A percentile compares a stretch with the other conserved stretches of the same genome.
Conservation (phyloP, 2,113 vertebrate genomes). For the Odocoileus virginianus region DNA sequence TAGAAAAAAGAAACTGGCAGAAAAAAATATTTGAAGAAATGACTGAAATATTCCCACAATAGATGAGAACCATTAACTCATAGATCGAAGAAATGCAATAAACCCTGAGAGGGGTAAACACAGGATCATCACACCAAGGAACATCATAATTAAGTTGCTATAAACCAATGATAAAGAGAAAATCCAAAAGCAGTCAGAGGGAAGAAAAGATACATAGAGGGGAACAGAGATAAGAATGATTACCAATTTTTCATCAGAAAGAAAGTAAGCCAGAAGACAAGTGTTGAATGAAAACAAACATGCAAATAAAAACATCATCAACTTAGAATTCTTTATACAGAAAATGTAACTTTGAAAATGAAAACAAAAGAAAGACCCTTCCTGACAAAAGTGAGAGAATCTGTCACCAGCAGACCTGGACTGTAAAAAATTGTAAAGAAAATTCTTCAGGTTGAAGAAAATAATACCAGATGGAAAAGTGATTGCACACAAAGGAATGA, state of each 20-base stretch:
- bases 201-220: neutral
- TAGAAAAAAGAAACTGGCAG: neutral
- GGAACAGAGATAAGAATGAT: neutral
- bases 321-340: neutral
- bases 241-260: conserved; percentile 1
- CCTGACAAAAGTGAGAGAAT: neutral
- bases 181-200: neutral
- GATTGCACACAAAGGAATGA: neutral
- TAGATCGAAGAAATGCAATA: neutral
- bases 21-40: conserved; percentile 5
- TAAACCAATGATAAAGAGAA: neutral
- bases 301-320: neutral
- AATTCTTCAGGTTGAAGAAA: conserved; percentile 1
- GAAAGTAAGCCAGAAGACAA: neutral
- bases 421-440: neutral
- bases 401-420: neutral
- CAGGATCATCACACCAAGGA: neutral
- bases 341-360: neutral
- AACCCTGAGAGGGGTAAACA: neutral
- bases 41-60: neutral
- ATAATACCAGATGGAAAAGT: neutral
- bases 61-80: neutral
- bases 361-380: neutral
- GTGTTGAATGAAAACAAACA: neutral
- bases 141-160: neutral